These are phyloP conservation scores for Heloderma charlesbogerti DNA, from an alignment of 2,113 vertebrate species.

Conservation along the genomic window DNA sequence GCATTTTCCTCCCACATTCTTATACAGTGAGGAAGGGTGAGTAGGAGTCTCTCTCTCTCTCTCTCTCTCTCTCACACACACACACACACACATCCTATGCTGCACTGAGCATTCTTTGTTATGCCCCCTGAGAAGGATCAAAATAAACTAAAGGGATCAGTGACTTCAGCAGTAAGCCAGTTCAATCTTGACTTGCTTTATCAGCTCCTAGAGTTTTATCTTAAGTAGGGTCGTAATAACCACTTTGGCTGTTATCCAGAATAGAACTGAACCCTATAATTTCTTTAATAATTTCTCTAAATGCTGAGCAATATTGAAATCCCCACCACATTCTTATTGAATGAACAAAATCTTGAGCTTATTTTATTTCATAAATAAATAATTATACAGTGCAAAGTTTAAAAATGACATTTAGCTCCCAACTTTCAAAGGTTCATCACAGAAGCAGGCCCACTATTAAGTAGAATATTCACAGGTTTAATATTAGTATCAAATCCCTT, in stretches of 20 bases:
- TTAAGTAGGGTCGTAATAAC: background rate
- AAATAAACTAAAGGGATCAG: background rate
- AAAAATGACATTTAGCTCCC: background rate
- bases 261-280: background rate
- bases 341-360: background rate
- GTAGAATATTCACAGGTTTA: background rate
- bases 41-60: too few relatives aligned
- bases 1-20: background rate
- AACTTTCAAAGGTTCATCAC: background rate
- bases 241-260: background rate
- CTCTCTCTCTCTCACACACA: too few relatives aligned
- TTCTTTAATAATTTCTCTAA: background rate
- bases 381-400: background rate
- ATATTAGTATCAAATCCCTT: background rate
- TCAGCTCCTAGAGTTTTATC: background rate
- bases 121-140: background rate
- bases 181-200: background rate
- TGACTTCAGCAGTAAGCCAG: background rate
- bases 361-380: background rate
- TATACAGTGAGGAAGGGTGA: background rate
- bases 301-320: background rate
- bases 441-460: background rate
- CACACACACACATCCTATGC: background rate
- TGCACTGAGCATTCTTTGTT: background rate
- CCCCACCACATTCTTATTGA: background rate